Base-by-base conservation (phyloP, 2,113 vertebrate species). In the Dasyprocta punctata region DNA sequence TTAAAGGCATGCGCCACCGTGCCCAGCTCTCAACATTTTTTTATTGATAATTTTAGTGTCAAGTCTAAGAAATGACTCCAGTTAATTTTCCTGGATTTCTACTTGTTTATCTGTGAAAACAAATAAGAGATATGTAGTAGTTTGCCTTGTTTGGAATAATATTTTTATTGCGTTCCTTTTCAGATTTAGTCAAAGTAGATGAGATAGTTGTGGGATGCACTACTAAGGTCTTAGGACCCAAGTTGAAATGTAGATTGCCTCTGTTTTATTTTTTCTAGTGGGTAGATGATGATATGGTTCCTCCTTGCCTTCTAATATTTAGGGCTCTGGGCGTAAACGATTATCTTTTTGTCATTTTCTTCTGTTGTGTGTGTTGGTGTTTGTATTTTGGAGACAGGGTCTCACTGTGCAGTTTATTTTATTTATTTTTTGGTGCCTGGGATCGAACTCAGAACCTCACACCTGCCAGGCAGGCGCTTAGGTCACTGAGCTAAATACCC, bases 51-150 rank as follows among this genome's bases (percentile, higher is more conserved):
- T 52, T 52, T 52, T 52, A 12, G 9, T 52, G 49, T 52, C 49
- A 22, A 38, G 22, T 71, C n/a, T 71, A 41, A 69, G 69, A 71
- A 71, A 71, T 71, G 6, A 71, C 69, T 71, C 41, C 26, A 38
- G 67, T 56, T 89, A 92, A 89, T 58, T 92, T 94, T 71, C 24
- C 36, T 95, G 58, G 56, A 82, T 92, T 94, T 92, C 30, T 44
- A 36, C 85, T 73, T 69, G 61, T 85, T 94, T 92, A 38, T 67
- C 84, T 89, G 44, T 95, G n/a, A 92, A 58, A 75, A 89, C 38
- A 88, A 90, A 65, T 88, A 65, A 90, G 30, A 28, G 65, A 9
- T 82, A 22, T 86, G 54, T 30, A 24, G 38, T 81, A 69, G 82
- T 95, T 90, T 95, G 41, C 65, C 26, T 81, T 69, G 44, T 86